A percentile compares a stretch with the other conserved stretches of the same genome.
Evolutionary conservation across 1,140 invertebrate species (phyloP).

Genomic region (Neodiprion fabricii): DNA sequence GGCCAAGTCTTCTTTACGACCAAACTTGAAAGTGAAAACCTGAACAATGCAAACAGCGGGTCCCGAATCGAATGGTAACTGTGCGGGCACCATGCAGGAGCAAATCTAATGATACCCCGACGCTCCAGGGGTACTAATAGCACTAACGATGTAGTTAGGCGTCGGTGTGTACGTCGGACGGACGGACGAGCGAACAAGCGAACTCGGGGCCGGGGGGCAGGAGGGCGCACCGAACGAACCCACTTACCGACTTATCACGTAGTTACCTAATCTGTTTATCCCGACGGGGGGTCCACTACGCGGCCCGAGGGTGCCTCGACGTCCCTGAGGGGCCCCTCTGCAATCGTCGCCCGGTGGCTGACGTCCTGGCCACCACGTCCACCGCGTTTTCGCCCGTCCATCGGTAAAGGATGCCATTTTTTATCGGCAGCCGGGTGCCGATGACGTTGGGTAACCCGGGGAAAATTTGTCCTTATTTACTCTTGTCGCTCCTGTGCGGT

Average conservation of each 20-base stretch:
- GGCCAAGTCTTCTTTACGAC: not conserved
- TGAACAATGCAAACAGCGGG: not conserved
- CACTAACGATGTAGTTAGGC: slow-evolving; percentile 62
- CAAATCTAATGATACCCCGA: slow-evolving; percentile 62
- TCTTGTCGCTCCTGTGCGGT: too few relatives aligned
- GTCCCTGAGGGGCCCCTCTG: slow-evolving; percentile 47
- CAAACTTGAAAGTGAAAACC: not conserved
- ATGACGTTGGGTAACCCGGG: not conserved
- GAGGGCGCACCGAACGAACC: slow-evolving; percentile 56
- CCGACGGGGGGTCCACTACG: slow-evolving; percentile 41
- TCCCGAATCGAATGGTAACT: too few relatives aligned
- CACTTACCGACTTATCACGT: slow-evolving; percentile 65
- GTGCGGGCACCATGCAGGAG: slow-evolving; percentile 34
- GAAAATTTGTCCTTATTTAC: too few relatives aligned
- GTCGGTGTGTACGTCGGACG: slow-evolving; percentile 54
- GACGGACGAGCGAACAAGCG: slow-evolving; percentile 9
- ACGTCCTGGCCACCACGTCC: slow-evolving; percentile 29
- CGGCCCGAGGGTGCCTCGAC: slow-evolving; percentile 44
- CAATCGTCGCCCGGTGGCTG: slow-evolving; percentile 17
- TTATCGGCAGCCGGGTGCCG: not conserved
- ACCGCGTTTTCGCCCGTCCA: slow-evolving; percentile 22
- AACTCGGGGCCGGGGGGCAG: slow-evolving; percentile 28
- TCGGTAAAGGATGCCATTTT: not conserved
- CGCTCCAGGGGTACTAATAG: slow-evolving; percentile 54
- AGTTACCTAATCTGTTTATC: slow-evolving; percentile 65